These are phyloP conservation scores for Mormoops blainvillei DNA, from an alignment of 2,113 vertebrate genomes.

Conservation along the genomic window DNA sequence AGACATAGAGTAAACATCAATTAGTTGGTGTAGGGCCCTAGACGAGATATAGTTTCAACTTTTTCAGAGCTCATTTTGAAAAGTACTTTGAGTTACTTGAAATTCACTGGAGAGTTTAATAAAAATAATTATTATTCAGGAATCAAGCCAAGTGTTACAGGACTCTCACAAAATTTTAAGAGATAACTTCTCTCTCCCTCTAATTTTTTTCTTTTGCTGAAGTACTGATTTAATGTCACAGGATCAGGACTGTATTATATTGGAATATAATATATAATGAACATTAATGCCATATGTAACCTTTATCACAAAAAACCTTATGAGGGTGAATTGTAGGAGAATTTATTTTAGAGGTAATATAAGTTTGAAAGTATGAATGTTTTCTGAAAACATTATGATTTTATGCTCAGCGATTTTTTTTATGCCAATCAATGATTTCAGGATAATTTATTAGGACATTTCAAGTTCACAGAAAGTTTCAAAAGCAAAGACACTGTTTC, in stretches of 20 bases:
- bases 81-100: not conserved
- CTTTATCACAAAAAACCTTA: constrained; percentile 27
- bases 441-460: constrained; percentile 35
- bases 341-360: constrained; percentile 42
- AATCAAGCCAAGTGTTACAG: not conserved
- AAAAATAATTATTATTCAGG: not conserved
- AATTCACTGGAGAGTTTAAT: not conserved
- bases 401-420: constrained; percentile 13
- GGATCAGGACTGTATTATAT: not conserved
- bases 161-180: not conserved
- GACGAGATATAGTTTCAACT: not conserved
- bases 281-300: not conserved
- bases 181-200: not conserved
- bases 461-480: constrained; percentile 54
- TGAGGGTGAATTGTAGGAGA: not conserved
- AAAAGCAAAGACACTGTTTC: constrained; percentile 34
- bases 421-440: constrained; percentile 12
- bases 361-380: not conserved
- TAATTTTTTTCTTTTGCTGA: not conserved
- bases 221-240: not conserved
- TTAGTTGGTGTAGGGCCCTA: not conserved
- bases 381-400: constrained; percentile 36
- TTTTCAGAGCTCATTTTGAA: not conserved
- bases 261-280: not conserved
- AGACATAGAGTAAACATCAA: not conserved